Evolutionary conservation across 2,888 invertebrate species (phyloP), one percentile per base, ranked within the genome.

Genomic region (Chrysopilus asiliformis): DNA sequence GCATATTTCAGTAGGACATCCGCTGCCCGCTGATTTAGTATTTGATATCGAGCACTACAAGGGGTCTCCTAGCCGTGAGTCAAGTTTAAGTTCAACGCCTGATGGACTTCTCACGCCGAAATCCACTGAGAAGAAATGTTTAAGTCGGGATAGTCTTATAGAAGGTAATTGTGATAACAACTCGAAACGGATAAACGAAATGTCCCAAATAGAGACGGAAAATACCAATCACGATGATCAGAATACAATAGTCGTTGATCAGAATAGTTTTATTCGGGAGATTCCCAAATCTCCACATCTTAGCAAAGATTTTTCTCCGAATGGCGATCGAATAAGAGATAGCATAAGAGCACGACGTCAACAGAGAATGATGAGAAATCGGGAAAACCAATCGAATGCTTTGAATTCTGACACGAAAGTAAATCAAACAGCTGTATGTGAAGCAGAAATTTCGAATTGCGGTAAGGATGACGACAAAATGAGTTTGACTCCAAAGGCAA

Each of bases 11-110:
- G 69, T 72, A 10, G 71, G 76, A 2, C 71, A 70, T 40, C 65
- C 76, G 0, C 54, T 75, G 34, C 79, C 82, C 2, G 61, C 70
- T 5, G 74, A 80, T 47, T 64, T 86, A 25, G 68, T 83, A 12
- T 74, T 73, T 33, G 86, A 87, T 57, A 79, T 89, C 43, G 68
- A 72, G 48, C 77, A 79, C 54, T 87, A 80, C 57, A 65, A 64
- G 40, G 74, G 69, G 36, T 56, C 67, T n/a, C 38, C 44, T 10
- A 49, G 47, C 33, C 56, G 54, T 20, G 62, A 60, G 15, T 57
- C 55, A 34, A 60, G 61, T 34, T 47, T 55, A 8, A 60, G 61
- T 24, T 60, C 62, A 20, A 54, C 57, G 4, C 55, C 55, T 1
- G 64, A 64, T 45, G 63, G 55, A 31, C 49, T 60, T 3, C 40